A percentile compares a stretch with the other conserved stretches of the same genome.
Conservation (phyloP, 2,113 vertebrate genomes). For the Eolophus roseicapilla region DNA sequence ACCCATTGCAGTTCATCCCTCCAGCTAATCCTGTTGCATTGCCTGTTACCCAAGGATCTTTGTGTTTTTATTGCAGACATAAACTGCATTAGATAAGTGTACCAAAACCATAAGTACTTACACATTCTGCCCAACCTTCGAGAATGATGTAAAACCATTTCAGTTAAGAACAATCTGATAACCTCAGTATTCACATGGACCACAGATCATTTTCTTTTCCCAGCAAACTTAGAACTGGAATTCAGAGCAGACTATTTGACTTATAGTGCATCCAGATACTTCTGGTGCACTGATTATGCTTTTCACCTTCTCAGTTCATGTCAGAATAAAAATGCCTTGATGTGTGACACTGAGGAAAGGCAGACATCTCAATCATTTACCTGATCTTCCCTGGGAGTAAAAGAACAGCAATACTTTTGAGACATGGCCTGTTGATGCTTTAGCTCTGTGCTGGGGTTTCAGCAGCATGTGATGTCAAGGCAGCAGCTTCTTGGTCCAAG, state of each 20-base stretch:
- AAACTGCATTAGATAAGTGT: not conserved
- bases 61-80: not conserved
- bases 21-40: not conserved
- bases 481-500: not conserved
- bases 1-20: constrained; percentile 4
- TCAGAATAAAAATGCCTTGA: constrained; percentile 31
- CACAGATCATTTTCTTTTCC: constrained; percentile 37
- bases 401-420: not conserved
- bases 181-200: constrained; percentile 8
- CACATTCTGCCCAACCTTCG: constrained; percentile 5
- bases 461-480: not conserved
- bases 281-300: constrained; percentile 42
- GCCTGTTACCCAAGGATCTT: not conserved
- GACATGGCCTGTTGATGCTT: fast-evolving
- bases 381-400: constrained; percentile 39
- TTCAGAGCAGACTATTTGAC: constrained; percentile 54
- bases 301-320: constrained; percentile 51
- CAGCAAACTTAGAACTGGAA: constrained; percentile 48
- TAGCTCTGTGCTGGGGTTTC: not conserved
- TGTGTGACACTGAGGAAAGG: constrained; percentile 20
- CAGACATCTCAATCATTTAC: constrained; percentile 7
- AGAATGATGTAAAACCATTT: constrained; percentile 9
- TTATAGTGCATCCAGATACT: constrained; percentile 31
- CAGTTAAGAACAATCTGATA: not conserved
- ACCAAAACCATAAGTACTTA: not conserved